Conservation (phyloP, 2,888 invertebrate species). For the Atethmia centrago region DNA sequence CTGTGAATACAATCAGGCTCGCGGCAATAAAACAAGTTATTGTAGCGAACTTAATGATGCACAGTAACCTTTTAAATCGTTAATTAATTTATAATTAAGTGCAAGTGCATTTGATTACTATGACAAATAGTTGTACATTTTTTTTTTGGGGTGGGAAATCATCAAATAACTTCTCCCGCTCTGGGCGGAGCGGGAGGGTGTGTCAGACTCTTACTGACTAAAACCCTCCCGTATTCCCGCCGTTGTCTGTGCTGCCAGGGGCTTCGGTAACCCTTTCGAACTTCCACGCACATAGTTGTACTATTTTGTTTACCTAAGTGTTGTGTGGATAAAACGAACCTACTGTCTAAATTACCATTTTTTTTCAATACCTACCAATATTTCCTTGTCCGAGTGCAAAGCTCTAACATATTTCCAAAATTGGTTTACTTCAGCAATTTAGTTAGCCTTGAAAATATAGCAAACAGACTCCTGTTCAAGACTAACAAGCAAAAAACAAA, state of each 20-base stretch:
- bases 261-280: too few species aligned
- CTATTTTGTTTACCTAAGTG: neutral
- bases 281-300: too few species aligned
- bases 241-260: too few species aligned
- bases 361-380: neutral
- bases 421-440: neutral
- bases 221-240: too few species aligned
- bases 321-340: too few species aligned
- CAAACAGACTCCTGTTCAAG: neutral
- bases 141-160: too few species aligned
- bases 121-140: neutral
- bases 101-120: neutral
- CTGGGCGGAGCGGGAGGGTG: too few species aligned
- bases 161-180: too few species aligned
- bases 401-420: neutral
- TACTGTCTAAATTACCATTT: neutral
- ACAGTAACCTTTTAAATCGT: neutral
- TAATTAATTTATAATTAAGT: neutral
- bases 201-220: too few species aligned
- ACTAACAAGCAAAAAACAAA: too few species aligned
- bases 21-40: conserved; percentile 1
- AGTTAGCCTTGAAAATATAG: neutral
- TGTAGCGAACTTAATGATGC: neutral
- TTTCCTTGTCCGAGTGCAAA: neutral
- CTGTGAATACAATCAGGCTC: conserved; percentile 19